Base-by-base conservation (phyloP, 2,113 vertebrate species). In the Aspidoscelis tigris region DNA sequence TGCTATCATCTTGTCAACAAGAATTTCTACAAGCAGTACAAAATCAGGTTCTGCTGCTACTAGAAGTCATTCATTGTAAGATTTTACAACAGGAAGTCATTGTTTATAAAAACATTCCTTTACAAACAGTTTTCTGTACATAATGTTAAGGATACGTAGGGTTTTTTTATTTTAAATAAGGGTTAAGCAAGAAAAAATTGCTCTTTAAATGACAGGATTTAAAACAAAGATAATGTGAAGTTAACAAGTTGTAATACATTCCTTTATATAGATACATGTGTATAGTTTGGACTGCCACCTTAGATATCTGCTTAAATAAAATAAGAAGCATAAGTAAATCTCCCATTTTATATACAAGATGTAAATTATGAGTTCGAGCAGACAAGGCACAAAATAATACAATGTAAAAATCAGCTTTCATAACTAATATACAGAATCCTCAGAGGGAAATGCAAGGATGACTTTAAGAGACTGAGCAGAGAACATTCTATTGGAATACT, bases 341-440 rank as follows among this genome's bases (percentile, higher is more conserved):
- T 85, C 66, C 82, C 75, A 87, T 82, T 26, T 80, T 39, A 84
- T 14, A 90, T 92, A 90, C 73, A 92, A 93, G 93, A 87, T 90
- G 0, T 73, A 86, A 92, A 81, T 86, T 84, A 9, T 0, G 81
- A 86, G 80, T 91, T 85, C 90, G 90, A 94, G 92, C 92, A 89
- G 92, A 90, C 89, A 77, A 95, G 95, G 94, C 94, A 95, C 94
- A 80, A 90, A 88, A 93, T 3, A 89, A 87, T 84, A 91, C 89
- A 90, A 88, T 64, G 80, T 88, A 87, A 75, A 89, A 69, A 39
- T 24, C 24, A 88, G 93, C 87, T 74, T 74, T 92, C 94, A 80
- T 81, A 89, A 70, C 93, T 92, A 75, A 79, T 70, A 77, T 21
- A 2, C 24, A 83, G 76, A 33, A 83, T 84, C 68, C 78, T 61